phyloP scores from a whole-genome alignment of 2,888 invertebrate species.

The Choristoneura rosaceana region DNA sequence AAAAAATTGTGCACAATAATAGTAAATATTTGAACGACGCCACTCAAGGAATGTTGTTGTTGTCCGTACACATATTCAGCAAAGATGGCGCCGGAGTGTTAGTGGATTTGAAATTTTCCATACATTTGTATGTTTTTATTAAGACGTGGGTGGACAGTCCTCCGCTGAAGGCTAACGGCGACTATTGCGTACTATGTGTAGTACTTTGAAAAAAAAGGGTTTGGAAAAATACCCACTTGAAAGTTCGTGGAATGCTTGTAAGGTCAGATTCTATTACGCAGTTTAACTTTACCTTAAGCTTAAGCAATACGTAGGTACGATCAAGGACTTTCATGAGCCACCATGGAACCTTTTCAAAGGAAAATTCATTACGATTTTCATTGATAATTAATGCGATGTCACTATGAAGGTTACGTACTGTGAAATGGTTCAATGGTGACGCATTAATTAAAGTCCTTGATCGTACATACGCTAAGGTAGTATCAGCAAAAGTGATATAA shows the following conservation, averaged over 20 bases:
- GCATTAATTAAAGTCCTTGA: no score
- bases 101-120: slow-evolving; percentile 50
- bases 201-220: slow-evolving; percentile 34
- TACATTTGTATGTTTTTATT: slow-evolving; percentile 50
- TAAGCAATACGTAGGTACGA: not conserved
- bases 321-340: no score
- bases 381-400: no score
- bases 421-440: no score
- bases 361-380: no score
- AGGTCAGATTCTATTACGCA: slow-evolving; percentile 36
- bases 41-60: slow-evolving; percentile 36
- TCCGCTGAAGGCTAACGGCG: slow-evolving; percentile 45
- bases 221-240: slow-evolving; percentile 36
- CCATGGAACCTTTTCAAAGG: no score
- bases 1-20: slow-evolving; percentile 13
- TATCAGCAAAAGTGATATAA: not conserved
- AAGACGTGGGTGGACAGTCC: slow-evolving; percentile 46
- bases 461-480: not conserved
- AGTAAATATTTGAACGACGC: slow-evolving; percentile 35
- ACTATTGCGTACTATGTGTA: slow-evolving; percentile 54
- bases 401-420: no score
- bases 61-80: slow-evolving; percentile 26
- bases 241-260: slow-evolving; percentile 29
- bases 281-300: slow-evolving; percentile 12
- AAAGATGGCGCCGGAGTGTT: slow-evolving; percentile 31